Evolutionary conservation across 2,888 invertebrate species (phyloP), one percentile per base, ranked within the genome.

Genomic region (Cataglyphis albicans): DNA sequence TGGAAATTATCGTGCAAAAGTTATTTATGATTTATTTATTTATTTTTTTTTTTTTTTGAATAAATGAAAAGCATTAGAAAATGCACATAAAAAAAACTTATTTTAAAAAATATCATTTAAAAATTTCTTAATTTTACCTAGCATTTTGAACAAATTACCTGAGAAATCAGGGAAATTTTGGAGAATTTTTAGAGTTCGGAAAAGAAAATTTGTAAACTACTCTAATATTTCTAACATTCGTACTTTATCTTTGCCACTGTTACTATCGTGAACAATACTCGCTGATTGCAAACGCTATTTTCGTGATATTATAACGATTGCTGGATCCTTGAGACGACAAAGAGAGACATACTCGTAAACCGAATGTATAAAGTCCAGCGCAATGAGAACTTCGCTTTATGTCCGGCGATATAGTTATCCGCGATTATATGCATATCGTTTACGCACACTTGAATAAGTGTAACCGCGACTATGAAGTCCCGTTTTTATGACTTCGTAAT

Each of bases 341-440:
- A 63, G 12, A 32, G 21, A 10, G 35, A 75, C n/a, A n/a, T n/a
- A 7, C 64, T 38, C 38, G 38, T 65, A 65, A 76, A 75, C 18
- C 25, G 75, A 25, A 75, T 48, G 32, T 32, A 25, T 65, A 55
- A 65, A n/a, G 48, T 32, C 21, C 21, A 21, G 18, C 1, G 65
- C 75, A 75, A 64, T 32, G 25, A 25, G 38, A 76, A 65, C 9
- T 29, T 9, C 15, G 25, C 38, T 74, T 63, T 74, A 74, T 25
- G 5, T 35, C 2, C 35, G 18, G 38, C 15, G 52, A 75, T 76
- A 38, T 76, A 64, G 65, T 76, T 76, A 55, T 76, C 65, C 38
- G 63, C 38, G 55, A 76, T 65, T 76, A 76, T 38, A 75, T 10
- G 52, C 75, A 15, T 76, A 55, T 76, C 64, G 25, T 64, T 75